Conservation (phyloP, 2,113 vertebrate species). For the Notarius lentiginosus region DNA sequence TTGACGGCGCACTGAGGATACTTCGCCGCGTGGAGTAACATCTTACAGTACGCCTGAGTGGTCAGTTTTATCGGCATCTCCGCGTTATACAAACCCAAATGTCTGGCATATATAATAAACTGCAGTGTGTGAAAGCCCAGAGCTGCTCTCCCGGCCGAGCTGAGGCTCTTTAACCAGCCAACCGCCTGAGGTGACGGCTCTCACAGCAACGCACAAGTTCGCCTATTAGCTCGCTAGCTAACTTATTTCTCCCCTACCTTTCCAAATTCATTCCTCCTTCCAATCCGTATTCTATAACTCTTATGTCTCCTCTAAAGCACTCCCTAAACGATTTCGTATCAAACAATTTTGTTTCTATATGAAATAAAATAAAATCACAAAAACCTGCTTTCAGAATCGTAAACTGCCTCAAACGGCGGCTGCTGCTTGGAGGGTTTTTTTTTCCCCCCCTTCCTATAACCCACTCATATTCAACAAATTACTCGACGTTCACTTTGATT, state of each 20-base stretch:
- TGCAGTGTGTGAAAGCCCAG: background rate
- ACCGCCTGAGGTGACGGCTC: too few relatives aligned
- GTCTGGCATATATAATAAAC: background rate
- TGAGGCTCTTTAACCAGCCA: background rate
- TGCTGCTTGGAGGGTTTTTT: background rate
- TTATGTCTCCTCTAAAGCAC: background rate
- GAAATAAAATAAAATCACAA: background rate
- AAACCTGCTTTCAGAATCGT: background rate
- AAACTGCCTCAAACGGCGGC: background rate
- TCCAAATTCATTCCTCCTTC: constrained; percentile 16
- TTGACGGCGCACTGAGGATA: constrained; percentile 91
- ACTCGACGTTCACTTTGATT: background rate
- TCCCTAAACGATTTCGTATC: background rate
- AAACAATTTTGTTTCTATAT: background rate
- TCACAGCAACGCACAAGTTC: background rate
- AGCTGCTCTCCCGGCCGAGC: background rate
- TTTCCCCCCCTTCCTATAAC: background rate
- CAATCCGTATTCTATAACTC: background rate
- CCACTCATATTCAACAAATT: background rate
- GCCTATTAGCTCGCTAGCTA: constrained; percentile 21
- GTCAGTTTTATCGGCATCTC: constrained; percentile 86
- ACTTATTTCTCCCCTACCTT: background rate
- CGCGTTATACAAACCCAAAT: background rate
- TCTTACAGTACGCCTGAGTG: constrained; percentile 94
- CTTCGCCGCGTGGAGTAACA: constrained; percentile 91